Percentiles rank a stretch among this genome's conserved stretches.
Conservation (phyloP, 1,140 invertebrate species). For the Meteorus sp. region DNA sequence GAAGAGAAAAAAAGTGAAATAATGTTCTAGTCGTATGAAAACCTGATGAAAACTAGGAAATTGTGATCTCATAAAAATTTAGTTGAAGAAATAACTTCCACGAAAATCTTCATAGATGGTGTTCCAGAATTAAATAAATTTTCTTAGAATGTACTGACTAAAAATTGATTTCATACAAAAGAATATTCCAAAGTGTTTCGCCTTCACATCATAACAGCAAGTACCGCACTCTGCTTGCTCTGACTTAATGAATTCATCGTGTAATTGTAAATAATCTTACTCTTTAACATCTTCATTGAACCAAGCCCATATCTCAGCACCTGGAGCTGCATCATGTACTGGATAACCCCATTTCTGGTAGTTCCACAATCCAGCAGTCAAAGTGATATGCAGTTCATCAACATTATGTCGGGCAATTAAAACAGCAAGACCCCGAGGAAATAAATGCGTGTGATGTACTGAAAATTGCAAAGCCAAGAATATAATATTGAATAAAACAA, state of each 20-base stretch:
- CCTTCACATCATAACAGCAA: too few species aligned
- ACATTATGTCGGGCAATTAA: slow-evolving; percentile 84
- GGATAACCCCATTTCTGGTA: slow-evolving; percentile 93
- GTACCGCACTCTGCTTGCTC: too few species aligned
- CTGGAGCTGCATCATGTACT: slow-evolving; percentile 81
- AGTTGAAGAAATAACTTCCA: too few species aligned
- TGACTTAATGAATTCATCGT: not conserved
- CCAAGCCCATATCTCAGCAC: slow-evolving; percentile 92
- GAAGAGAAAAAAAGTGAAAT: slow-evolving; percentile 25
- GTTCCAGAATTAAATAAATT: too few species aligned
- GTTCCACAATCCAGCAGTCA: slow-evolving; percentile 93
- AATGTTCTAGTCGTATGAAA: too few species aligned
- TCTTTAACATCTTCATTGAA: slow-evolving; percentile 66
- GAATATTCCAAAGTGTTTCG: too few species aligned
- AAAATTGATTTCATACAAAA: too few species aligned
- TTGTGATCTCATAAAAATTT: too few species aligned
- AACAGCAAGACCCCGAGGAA: slow-evolving; percentile 88
- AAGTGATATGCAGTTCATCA: slow-evolving; percentile 86
- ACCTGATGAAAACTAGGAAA: too few species aligned
- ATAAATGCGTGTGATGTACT: slow-evolving; percentile 83
- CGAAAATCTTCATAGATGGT: not conserved
- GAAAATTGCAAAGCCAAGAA: slow-evolving; percentile 45
- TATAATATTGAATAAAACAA: slow-evolving; percentile 29
- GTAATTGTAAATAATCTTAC: slow-evolving; percentile 36
- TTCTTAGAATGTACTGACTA: too few species aligned